Evolutionary conservation across 2,888 invertebrate genomes (phyloP), one percentile per base, ranked within the genome.

Genomic region (Heliconius aoede): DNA sequence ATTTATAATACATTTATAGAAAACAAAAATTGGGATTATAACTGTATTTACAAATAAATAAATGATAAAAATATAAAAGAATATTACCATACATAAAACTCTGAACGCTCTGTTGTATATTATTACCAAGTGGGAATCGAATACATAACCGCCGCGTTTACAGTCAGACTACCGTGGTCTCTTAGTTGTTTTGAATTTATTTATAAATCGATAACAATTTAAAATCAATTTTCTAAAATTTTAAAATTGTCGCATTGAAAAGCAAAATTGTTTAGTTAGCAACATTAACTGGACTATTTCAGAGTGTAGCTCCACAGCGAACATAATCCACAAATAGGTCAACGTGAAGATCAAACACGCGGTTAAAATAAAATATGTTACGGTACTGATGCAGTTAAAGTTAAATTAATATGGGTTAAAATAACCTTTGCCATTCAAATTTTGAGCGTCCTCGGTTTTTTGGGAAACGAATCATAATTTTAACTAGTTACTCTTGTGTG

Each of bases 321-420:
- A 30, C 69, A 32, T 55, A 32, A 55, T n/a, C 46, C n/a, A n/a
- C 69, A 69, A 69, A 69, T 69, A 69, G 69, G 69, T 69, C 69
- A 69, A 51, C 68, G 55, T 24, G 65, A 26, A 69, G 69, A 69
- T 69, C 69, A 69, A 69, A 69, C 30, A 69, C 65, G 15, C 24
- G 36, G 65, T 24, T 65, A 28, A 69, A 69, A 69, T 69, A 69
- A 69, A 69, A 68, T n/a, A 68, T 24, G 21, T 46, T 21, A 55
- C 55, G 9, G 1, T n/a, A 69, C 55, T 55, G 30, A 26, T 40
- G 36, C 36, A 65, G 36, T 65, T 55, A n/a, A 28, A 69, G 51
- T 69, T 51, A 69, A 69, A 55, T 30, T 69, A 69, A 69, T 69
- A n/a, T 24, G 13, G n/a, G 30, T 21, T 51, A 55, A 55, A 55